Conservation (phyloP, 2,113 vertebrate genomes). For the Rana temporaria region DNA sequence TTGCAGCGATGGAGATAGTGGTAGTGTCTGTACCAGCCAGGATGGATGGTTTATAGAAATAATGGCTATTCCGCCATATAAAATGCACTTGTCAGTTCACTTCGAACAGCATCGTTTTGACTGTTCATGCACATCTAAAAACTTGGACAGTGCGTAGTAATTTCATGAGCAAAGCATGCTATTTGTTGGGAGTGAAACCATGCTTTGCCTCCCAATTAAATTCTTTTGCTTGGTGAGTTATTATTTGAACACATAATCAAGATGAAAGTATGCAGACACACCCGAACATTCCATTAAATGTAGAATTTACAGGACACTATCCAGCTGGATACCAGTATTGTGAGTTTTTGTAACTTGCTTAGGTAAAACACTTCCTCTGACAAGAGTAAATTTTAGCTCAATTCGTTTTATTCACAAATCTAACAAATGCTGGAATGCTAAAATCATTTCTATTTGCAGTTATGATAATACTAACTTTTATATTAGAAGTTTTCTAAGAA, state of each 20-base stretch:
- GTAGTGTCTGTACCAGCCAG: too few relatives aligned
- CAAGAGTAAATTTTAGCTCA: neutral
- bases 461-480: too few relatives aligned
- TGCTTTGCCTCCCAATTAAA: conserved; percentile 16
- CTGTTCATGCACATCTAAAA: too few relatives aligned
- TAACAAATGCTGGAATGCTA: too few relatives aligned
- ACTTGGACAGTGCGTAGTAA: too few relatives aligned
- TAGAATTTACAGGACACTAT: conserved; percentile 6
- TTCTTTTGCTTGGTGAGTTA: neutral
- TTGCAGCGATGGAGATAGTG: too few relatives aligned
- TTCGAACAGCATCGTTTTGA: too few relatives aligned
- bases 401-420: neutral
- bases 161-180: neutral
- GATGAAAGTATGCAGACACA: conserved; percentile 17
- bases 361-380: neutral
- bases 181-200: conserved; percentile 24
- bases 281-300: conserved; percentile 19
- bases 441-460: too few relatives aligned
- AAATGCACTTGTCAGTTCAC: too few relatives aligned
- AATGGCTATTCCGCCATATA: too few relatives aligned
- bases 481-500: too few relatives aligned
- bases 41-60: too few relatives aligned
- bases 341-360: neutral
- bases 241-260: neutral
- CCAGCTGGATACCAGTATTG: conserved; percentile 4